Percentiles rank a stretch among this genome's conserved stretches.
These are phyloP conservation scores for Hylia prasina DNA, from an alignment of 2,113 vertebrate species.

Conservation along the genomic window DNA sequence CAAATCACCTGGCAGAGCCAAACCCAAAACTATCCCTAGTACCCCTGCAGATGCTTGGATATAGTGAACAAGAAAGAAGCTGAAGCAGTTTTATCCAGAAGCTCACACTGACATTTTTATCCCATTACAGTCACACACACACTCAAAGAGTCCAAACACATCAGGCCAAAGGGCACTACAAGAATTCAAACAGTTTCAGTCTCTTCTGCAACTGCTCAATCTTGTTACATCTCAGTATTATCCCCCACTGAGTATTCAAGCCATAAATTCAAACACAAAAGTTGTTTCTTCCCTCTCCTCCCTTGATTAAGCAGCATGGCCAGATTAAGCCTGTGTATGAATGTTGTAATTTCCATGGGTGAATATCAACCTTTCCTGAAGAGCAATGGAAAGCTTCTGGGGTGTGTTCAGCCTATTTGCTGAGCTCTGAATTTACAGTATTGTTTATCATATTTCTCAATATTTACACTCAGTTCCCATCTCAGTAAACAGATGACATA, in stretches of 20 bases:
- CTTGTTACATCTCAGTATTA: not conserved
- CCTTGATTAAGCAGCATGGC: not conserved
- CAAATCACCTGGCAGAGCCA: not conserved
- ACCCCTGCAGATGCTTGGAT: not conserved
- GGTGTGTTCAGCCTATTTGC: not conserved
- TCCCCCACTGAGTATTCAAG: not conserved
- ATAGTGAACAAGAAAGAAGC: not conserved
- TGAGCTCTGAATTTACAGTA: not conserved
- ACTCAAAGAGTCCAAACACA: conserved; percentile 24
- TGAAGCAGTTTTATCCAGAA: not conserved
- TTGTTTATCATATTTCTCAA: conserved; percentile 42
- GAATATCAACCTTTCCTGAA: not conserved
- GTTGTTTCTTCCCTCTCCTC: not conserved
- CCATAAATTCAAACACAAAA: not conserved
- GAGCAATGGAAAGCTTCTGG: not conserved
- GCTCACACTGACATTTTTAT: conserved; percentile 29
- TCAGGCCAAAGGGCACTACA: conserved; percentile 17
- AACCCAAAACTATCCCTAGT: not conserved
- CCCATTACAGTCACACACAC: conserved; percentile 22
- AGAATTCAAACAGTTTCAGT: conserved; percentile 44
- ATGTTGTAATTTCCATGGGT: not conserved
- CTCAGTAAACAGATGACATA: conserved; percentile 40
- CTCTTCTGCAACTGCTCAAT: not conserved
- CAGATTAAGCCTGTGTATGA: not conserved
- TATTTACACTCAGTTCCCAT: not conserved